phyloP scores from a whole-genome alignment of 2,113 vertebrate species.

The Lucifuga dentata region DNA sequence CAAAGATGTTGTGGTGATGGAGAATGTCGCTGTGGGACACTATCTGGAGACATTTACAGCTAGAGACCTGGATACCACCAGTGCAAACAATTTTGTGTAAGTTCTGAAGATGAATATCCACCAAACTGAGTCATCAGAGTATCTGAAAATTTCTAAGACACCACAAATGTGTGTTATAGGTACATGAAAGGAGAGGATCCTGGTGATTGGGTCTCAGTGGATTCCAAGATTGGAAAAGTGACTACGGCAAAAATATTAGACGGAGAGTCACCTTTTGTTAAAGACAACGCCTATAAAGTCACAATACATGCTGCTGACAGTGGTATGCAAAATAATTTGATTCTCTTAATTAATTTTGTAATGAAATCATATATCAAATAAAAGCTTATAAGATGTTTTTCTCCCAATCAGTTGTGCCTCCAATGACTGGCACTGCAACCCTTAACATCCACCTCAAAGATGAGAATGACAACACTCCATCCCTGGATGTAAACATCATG shows the following conservation, averaged over 20 bases:
- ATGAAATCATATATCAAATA: too few relatives aligned
- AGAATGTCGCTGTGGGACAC: slow-evolving; percentile 48
- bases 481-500: not conserved
- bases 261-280: slow-evolving; percentile 72
- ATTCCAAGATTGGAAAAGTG: slow-evolving; percentile 67
- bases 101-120: slow-evolving; percentile 1
- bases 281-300: slow-evolving; percentile 59
- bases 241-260: slow-evolving; percentile 65
- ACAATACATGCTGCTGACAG: slow-evolving; percentile 69
- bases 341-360: not conserved
- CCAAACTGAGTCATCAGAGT: not conserved
- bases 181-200: slow-evolving; percentile 65
- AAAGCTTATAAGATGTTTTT: not conserved
- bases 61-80: slow-evolving; percentile 53
- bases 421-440: slow-evolving; percentile 66
- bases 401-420: slow-evolving; percentile 65
- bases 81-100: slow-evolving; percentile 59
- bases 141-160: not conserved
- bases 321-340: slow-evolving; percentile 52
- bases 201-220: slow-evolving; percentile 71
- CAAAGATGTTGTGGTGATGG: slow-evolving; percentile 5
- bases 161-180: slow-evolving; percentile 47
- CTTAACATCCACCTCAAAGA: slow-evolving; percentile 43
- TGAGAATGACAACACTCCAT: slow-evolving; percentile 65
- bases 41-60: slow-evolving; percentile 59